Evolutionary conservation across 2,113 vertebrate genomes (phyloP), one percentile per base, ranked within the genome.

Genomic region (Laticauda laticaudata): DNA sequence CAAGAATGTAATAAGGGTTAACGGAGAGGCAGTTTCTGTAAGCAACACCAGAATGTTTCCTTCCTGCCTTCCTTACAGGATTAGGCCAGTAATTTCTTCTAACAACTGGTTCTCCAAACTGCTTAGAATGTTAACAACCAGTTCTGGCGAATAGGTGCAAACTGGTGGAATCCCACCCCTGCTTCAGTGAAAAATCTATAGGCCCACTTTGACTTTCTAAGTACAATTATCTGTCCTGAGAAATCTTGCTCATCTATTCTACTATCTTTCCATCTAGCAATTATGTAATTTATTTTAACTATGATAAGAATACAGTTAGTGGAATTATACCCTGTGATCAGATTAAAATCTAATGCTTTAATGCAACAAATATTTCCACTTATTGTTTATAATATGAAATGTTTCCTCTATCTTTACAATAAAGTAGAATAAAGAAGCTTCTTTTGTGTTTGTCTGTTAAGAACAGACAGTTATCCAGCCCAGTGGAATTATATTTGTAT

Each of bases 241-340:
- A 95, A 90, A 24, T 43, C 53, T 45, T 94, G 81, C 11, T 53
- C 93, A 92, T 92, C 95, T 91, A 53, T 43, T 93, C 92, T 94
- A n/a, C 55, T 23, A 87, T 3, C 95, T 48, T 89, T 64, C 93
- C 9, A 61, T 51, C 94, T 90, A 85, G 56, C 56, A 48, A 86
- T 85, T 89, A 29, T 45, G 14, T 87, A 90, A 0, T 93, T 93
- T 85, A 10, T 88, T 95, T 94, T 55, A 91, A 93, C 51, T 1
- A 86, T 57, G 15, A 12, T 0, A 61, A 48, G 43, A 94, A 91
- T 91, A 24, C 87, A 1, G 87, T 56, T 92, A 87, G 75, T 5
- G 93, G 92, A 45, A 45, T 54, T 45, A 6, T 1, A 23, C 9
- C 48, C 88, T 81, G 24, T 91, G 24, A 91, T 64, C 53, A 96